Evolutionary conservation across 2,888 invertebrate species (phyloP).

Genomic region (Rhaphigaster nebulosa): DNA sequence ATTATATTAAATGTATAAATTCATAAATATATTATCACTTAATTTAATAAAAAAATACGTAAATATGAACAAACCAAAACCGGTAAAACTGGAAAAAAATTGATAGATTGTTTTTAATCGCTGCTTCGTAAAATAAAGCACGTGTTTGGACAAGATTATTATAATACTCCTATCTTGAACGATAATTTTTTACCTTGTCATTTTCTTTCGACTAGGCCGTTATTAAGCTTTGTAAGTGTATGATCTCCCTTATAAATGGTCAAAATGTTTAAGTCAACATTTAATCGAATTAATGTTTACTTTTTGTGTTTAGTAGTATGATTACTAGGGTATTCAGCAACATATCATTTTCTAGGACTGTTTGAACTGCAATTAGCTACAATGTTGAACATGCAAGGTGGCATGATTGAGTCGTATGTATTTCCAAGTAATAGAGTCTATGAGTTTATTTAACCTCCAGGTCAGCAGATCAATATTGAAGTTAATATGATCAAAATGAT

Average conservation of each 20-base stretch:
- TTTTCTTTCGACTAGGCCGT: neutral
- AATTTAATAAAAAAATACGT: too few relatives aligned
- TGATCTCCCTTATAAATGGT: neutral
- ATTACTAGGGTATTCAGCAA: neutral
- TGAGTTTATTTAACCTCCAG: neutral
- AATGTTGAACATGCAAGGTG: neutral
- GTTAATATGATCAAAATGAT: neutral
- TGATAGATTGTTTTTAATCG: too few relatives aligned
- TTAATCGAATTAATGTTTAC: neutral
- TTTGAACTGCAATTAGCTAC: neutral
- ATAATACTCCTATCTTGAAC: too few relatives aligned
- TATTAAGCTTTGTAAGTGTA: neutral
- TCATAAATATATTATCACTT: too few relatives aligned
- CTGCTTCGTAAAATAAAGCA: too few relatives aligned
- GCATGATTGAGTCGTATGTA: constrained; percentile 12
- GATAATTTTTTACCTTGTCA: neutral
- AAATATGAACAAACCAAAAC: too few relatives aligned
- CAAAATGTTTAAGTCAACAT: neutral
- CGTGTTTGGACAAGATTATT: too few relatives aligned
- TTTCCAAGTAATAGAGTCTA: neutral
- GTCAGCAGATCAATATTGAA: neutral
- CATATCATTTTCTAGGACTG: neutral
- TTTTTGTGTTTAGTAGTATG: neutral
- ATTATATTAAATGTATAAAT: too few relatives aligned
- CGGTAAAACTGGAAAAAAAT: too few relatives aligned